phyloP scores from a whole-genome alignment of 2,888 invertebrate species.

The Cryptus viduatorius region DNA sequence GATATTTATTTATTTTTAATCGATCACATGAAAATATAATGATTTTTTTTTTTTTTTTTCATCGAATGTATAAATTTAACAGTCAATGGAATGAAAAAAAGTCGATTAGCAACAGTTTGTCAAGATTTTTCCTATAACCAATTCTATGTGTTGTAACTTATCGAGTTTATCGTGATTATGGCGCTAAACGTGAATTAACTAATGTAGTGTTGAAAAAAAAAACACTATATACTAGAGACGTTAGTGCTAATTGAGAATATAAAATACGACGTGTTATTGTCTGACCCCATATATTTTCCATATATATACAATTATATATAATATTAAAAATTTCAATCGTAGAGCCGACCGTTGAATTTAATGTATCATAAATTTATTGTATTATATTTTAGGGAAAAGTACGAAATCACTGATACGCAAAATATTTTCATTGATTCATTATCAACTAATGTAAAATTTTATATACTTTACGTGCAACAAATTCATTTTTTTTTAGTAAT shows the following conservation, averaged over 20 bases:
- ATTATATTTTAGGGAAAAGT: conserved; percentile 47
- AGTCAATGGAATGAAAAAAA: conserved; percentile 10
- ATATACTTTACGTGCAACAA: conserved; percentile 13
- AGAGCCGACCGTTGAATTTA: conserved; percentile 25
- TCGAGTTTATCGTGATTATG: conserved; percentile 65
- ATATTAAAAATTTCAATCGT: conserved; percentile 33
- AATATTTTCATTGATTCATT: conserved; percentile 24
- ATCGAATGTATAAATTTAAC: background rate
- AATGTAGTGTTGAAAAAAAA: conserved; percentile 52
- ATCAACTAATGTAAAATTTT: background rate
- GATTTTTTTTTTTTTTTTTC: background rate
- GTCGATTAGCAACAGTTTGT: conserved; percentile 4
- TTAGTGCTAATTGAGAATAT: conserved; percentile 63
- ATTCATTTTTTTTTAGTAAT: conserved; percentile 29
- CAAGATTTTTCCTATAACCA: conserved; percentile 42
- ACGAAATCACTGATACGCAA: conserved; percentile 6
- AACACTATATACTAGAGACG: conserved; percentile 59
- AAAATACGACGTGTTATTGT: conserved; percentile 55
- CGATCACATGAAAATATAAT: background rate
- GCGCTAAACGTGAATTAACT: conserved; percentile 63
- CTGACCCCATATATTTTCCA: conserved; percentile 61
- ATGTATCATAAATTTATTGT: conserved; percentile 13
- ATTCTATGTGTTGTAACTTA: conserved; percentile 63
- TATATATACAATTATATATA: conserved; percentile 37
- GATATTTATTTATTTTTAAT: conserved; percentile 48